Base-by-base conservation (phyloP, 2,113 vertebrate species). In the Myotis yumanensis region DNA sequence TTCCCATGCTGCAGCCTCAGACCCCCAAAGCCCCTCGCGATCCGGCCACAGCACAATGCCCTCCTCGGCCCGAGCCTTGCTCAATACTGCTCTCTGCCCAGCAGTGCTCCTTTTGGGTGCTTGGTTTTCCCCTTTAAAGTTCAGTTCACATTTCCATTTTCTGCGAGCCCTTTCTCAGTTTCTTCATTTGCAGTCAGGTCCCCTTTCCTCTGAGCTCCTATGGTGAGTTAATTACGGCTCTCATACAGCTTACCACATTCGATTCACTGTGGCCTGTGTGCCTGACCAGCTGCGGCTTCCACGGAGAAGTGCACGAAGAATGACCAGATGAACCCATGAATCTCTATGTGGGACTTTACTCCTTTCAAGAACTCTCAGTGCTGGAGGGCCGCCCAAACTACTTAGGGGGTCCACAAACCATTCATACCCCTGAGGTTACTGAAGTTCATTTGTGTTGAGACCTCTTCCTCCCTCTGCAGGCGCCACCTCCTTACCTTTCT, bases 1-100 rank as follows among this genome's bases (percentile, higher is more conserved):
- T 0, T 2, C 7, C 3, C 3, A 2, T 1, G 52, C 77, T 20
- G 1, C 0, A 4, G 66, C 7, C 54, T 43, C 28, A 0, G 48
- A n/a, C 15, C 48, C 25, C 8, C 17, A 3, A 0, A 8, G 8
- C 51, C 35, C 52, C 23, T 66, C 2, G 4, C 3, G 0, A 20
- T 79, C 20, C 0, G 14, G 30, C 52, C 22, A 0, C 17, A 59
- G 25, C 46, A 23, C 40, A 12, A 10, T 28, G 3, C 59, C 32
- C 35, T 5, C 11, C 15, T 15, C 11, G 30, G 2, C 4, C 69
- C 5, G 28, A 37, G 18, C 75, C n/a, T 69, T 43, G 30, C 82
- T 59, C 11, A 3, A 14, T 11, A 30, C 17, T 57, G 35, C 80
- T 28, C 12, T 4, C 3, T 8, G 30, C 10, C 9, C 32, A 4